Conservation (phyloP, 2,113 vertebrate species). For the Chamaea fasciata region DNA sequence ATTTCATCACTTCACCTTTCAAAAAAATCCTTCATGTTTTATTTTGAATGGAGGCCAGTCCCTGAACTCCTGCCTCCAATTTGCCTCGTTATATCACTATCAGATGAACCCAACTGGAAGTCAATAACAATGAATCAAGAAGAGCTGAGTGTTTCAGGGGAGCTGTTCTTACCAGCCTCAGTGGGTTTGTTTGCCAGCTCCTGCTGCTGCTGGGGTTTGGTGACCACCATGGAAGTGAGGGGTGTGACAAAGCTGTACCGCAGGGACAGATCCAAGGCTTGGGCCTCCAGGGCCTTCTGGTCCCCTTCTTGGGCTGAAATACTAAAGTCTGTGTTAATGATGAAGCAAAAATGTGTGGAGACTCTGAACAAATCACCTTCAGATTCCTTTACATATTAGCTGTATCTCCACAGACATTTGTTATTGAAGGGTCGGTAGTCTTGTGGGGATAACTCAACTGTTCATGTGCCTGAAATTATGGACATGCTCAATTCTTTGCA, state of each 20-base stretch:
- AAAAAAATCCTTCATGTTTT: not conserved
- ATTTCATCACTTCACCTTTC: not conserved
- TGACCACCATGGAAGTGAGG: conserved; percentile 92
- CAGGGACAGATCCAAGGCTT: conserved; percentile 81
- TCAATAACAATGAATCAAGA: not conserved
- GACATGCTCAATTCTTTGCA: not conserved
- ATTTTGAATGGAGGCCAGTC: not conserved
- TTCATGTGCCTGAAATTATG: not conserved
- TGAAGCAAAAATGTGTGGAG: not conserved
- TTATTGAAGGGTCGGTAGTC: not conserved
- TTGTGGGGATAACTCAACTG: not conserved
- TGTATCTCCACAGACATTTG: not conserved
- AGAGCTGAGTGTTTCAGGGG: not conserved
- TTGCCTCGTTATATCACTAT: not conserved
- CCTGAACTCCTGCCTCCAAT: not conserved
- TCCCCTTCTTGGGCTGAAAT: conserved; percentile 58
- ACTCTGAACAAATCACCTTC: not conserved
- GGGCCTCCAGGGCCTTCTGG: conserved; percentile 61
- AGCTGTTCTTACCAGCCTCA: conserved; percentile 69
- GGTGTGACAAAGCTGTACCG: conserved; percentile 87
- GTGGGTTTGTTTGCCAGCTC: conserved; percentile 84
- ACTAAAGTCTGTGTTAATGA: conserved; percentile 44
- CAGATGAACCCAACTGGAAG: not conserved
- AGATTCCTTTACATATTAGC: not conserved
- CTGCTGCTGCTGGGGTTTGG: conserved; percentile 72